phyloP scores from a whole-genome alignment of 2,888 invertebrate species.

The Pseudanteris insignis region DNA sequence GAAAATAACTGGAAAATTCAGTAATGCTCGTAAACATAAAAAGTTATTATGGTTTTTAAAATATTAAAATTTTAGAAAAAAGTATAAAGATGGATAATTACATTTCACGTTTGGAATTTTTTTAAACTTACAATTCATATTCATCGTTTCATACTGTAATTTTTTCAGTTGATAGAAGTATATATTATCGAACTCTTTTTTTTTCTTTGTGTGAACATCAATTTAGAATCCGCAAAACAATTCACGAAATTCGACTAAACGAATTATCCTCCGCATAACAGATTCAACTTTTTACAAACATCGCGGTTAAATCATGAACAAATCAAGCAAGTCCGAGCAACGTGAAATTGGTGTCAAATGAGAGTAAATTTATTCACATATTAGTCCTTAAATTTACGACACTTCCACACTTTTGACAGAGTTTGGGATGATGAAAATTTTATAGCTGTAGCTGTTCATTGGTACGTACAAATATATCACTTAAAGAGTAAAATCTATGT shows the following conservation, averaged over 20 bases:
- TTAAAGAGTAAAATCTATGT: constrained; percentile 18
- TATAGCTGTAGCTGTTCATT: constrained; percentile 14
- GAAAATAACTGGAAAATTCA: too few relatives aligned
- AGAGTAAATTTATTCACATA: constrained; percentile 8
- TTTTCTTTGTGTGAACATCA: too few relatives aligned
- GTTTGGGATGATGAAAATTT: constrained; percentile 34
- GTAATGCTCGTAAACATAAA: too few relatives aligned
- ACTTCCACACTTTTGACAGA: constrained; percentile 16
- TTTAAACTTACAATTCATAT: too few relatives aligned
- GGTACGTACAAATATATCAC: constrained; percentile 29
- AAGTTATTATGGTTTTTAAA: too few relatives aligned
- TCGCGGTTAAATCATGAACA: constrained; percentile 12
- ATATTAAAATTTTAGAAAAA: too few relatives aligned
- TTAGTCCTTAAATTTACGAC: constrained; percentile 29
- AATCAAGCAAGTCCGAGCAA: neutral
- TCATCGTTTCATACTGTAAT: too few relatives aligned
- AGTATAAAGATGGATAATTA: too few relatives aligned
- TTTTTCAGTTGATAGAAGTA: too few relatives aligned
- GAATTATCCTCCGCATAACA: too few relatives aligned
- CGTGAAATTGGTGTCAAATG: constrained; percentile 5
- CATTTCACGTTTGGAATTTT: too few relatives aligned
- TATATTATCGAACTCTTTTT: too few relatives aligned
- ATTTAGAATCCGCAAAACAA: neutral
- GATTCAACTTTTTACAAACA: constrained; percentile 4
- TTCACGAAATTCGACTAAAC: neutral